phyloP scores from a whole-genome alignment of 2,113 vertebrate species.

The Corapipo altera region DNA sequence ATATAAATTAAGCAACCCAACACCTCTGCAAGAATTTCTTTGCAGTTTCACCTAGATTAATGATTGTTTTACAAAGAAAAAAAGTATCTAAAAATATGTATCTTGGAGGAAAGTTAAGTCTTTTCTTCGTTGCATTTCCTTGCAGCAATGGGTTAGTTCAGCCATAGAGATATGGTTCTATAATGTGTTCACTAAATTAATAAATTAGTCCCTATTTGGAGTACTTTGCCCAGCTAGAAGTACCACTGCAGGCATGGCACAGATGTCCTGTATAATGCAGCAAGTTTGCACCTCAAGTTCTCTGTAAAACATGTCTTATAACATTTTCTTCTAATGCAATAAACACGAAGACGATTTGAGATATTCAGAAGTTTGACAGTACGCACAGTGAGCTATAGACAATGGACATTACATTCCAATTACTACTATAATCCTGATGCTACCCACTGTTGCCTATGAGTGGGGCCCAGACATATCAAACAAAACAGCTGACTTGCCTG shows the following conservation, averaged over 20 bases:
- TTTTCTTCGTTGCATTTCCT: background rate
- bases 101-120: background rate
- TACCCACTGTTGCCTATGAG: background rate
- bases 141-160: background rate
- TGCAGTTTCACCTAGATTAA: background rate
- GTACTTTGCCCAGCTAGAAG: background rate
- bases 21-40: background rate
- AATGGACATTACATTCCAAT: background rate
- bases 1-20: background rate
- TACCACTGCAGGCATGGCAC: background rate
- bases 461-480: background rate
- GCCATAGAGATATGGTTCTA: accelerated
- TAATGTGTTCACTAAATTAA: background rate
- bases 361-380: background rate
- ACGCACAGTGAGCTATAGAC: background rate
- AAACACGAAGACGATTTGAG: background rate
- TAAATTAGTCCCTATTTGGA: background rate
- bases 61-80: background rate
- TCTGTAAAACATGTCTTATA: background rate
- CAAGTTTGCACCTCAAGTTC: background rate
- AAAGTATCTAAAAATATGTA: background rate
- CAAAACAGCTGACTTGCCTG: background rate
- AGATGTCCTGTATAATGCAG: background rate
- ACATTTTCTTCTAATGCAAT: background rate
- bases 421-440: background rate